phyloP scores from a whole-genome alignment of 2,888 invertebrate species.

The Tineola bisselliella region DNA sequence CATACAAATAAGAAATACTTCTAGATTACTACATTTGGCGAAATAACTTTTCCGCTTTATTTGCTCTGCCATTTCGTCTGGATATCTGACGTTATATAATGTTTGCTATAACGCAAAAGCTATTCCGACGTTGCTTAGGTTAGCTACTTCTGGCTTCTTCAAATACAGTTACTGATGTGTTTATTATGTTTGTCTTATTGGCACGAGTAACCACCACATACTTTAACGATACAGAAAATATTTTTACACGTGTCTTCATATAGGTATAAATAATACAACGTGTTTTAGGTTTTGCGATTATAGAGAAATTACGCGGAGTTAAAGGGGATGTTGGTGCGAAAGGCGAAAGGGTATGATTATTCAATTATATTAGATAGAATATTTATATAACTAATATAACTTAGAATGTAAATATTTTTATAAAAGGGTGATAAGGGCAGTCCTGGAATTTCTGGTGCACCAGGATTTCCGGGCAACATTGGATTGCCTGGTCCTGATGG shows the following conservation, averaged over 20 bases:
- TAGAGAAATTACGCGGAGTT: conserved; percentile 35
- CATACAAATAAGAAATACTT: conserved; percentile 3
- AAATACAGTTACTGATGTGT: conserved; percentile 13
- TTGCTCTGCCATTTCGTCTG: conserved; percentile 13
- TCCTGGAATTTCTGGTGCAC: conserved; percentile 68
- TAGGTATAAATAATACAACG: conserved; percentile 1
- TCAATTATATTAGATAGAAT: neutral
- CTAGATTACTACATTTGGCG: conserved; percentile 3
- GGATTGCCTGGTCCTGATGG: conserved; percentile 72
- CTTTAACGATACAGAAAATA: neutral
- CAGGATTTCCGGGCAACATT: conserved; percentile 30
- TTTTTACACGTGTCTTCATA: neutral
- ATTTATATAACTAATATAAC: conserved; percentile 16
- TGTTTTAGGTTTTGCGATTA: conserved; percentile 32
- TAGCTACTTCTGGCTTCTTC: conserved; percentile 1
- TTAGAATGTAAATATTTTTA: too few relatives aligned
- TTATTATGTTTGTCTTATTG: conserved; percentile 13
- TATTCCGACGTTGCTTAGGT: neutral
- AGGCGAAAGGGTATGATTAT: conserved; percentile 33
- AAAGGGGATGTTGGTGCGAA: conserved; percentile 35
- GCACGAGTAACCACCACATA: neutral
- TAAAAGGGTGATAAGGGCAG: conserved; percentile 75
- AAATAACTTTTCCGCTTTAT: conserved; percentile 11
- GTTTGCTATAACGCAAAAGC: conserved; percentile 13
- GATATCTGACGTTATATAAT: conserved; percentile 14